A percentile compares a stretch with the other conserved stretches of the same genome.
These are phyloP conservation scores for Huso huso DNA, from an alignment of 2,797 vertebrate species.

Conservation along the genomic window DNA sequence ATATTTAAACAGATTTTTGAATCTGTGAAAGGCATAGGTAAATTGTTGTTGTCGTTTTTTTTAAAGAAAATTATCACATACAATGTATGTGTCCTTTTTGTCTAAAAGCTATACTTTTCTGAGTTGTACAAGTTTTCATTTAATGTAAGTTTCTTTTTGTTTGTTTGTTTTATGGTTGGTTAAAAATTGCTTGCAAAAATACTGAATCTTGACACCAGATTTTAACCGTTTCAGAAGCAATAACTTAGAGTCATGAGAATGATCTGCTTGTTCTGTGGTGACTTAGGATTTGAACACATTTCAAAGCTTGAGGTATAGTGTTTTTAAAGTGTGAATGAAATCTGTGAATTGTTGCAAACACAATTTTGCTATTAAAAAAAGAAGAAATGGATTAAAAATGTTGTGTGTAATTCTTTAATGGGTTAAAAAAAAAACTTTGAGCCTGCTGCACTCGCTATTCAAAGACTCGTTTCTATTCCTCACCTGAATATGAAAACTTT, in stretches of 20 bases:
- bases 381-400: slow-evolving; percentile 61
- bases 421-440: too few species aligned
- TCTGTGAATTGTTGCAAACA: slow-evolving; percentile 34
- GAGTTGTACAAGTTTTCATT: slow-evolving; percentile 73
- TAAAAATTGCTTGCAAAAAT: slow-evolving; percentile 15
- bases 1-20: slow-evolving; percentile 88
- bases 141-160: slow-evolving; percentile 34
- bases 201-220: too few species aligned
- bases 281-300: slow-evolving; percentile 27
- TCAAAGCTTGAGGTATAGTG: slow-evolving; percentile 45
- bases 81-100: slow-evolving; percentile 87
- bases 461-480: not conserved
- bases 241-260: slow-evolving; percentile 26
- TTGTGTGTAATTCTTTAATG: slow-evolving; percentile 13
- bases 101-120: slow-evolving; percentile 60
- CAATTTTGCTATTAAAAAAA: slow-evolving; percentile 37
- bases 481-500: too few species aligned
- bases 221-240: slow-evolving; percentile 9
- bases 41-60: slow-evolving; percentile 46
- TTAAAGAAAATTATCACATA: slow-evolving; percentile 78
- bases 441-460: too few species aligned
- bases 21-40: slow-evolving; percentile 86
- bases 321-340: slow-evolving; percentile 44
- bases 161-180: slow-evolving; percentile 42
- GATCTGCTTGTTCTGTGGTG: slow-evolving; percentile 30